Evolutionary conservation across 2,888 invertebrate genomes (phyloP).

Genomic region (Napeogenes sylphis): DNA sequence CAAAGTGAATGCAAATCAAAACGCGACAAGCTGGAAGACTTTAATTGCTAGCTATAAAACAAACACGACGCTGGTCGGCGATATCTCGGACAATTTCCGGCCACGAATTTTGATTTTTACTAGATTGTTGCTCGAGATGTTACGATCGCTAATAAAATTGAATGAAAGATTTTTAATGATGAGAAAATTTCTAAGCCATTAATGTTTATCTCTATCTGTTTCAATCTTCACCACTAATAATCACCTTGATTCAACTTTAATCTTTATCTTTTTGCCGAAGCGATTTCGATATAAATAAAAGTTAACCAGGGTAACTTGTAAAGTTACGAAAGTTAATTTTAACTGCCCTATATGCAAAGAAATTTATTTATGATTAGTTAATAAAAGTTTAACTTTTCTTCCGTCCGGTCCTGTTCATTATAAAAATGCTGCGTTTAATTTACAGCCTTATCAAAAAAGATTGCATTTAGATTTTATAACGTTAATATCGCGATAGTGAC

Average conservation of each 20-base stretch:
- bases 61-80: slow-evolving; percentile 42
- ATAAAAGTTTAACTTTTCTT: slow-evolving; percentile 6
- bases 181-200: slow-evolving; percentile 4
- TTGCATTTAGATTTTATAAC: slow-evolving; percentile 7
- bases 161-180: slow-evolving; percentile 6
- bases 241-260: not conserved
- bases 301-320: not conserved
- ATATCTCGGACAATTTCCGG: slow-evolving; percentile 51
- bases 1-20: slow-evolving; percentile 52
- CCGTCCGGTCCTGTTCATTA: slow-evolving; percentile 2
- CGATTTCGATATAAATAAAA: not conserved
- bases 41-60: slow-evolving; percentile 66
- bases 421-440: slow-evolving; percentile 30
- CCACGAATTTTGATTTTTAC: slow-evolving; percentile 49
- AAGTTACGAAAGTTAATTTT: not conserved
- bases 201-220: not conserved
- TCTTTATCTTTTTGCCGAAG: not conserved
- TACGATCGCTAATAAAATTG: slow-evolving; percentile 1
- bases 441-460: slow-evolving; percentile 36
- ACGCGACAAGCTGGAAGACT: slow-evolving; percentile 50
- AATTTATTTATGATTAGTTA: not conserved
- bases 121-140: not conserved
- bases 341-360: not conserved
- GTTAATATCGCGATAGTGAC: slow-evolving; percentile 30
- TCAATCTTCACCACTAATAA: not conserved